A percentile compares a stretch with the other conserved stretches of the same genome.
These are phyloP conservation scores for Thunnus albacares DNA, from an alignment of 2,797 vertebrate species.

Conservation along the genomic window DNA sequence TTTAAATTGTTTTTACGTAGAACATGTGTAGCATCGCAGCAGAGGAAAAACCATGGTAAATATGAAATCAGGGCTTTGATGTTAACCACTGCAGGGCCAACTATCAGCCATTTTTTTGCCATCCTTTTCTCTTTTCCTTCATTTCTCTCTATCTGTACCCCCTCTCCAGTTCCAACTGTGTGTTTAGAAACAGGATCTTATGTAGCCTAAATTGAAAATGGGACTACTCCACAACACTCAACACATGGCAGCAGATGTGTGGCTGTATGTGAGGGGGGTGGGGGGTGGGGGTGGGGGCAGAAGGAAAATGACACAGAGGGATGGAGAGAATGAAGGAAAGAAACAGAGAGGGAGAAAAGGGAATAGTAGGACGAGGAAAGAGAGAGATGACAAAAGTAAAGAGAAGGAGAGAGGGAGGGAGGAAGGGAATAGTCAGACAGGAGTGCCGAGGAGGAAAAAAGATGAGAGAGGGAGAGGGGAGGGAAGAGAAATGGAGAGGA, in stretches of 20 bases:
- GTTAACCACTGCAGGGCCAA: constrained; percentile 56
- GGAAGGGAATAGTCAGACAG: constrained; percentile 39
- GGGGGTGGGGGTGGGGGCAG: background rate
- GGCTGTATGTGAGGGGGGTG: constrained; percentile 33
- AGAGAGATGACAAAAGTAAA: constrained; percentile 44
- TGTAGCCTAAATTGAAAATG: constrained; percentile 70
- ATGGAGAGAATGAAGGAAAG: constrained; percentile 22
- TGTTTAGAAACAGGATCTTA: constrained; percentile 80
- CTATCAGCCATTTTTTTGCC: constrained; percentile 29
- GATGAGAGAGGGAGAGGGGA: constrained; percentile 44
- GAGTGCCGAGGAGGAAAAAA: constrained; percentile 45
- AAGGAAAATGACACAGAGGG: constrained; percentile 29
- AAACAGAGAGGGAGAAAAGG: constrained; percentile 20
- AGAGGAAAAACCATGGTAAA: constrained; percentile 45
- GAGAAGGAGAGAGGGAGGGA: background rate
- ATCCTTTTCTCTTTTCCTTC: constrained; percentile 18
- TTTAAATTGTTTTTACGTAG: constrained; percentile 71
- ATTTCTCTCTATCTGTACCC: constrained; percentile 12
- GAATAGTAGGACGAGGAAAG: constrained; percentile 24
- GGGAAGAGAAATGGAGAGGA: constrained; percentile 66
- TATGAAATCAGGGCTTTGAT: constrained; percentile 66
- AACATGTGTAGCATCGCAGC: constrained; percentile 54
- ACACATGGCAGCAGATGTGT: constrained; percentile 81
- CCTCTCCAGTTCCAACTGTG: constrained; percentile 38
- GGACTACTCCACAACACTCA: constrained; percentile 67